Conservation (phyloP, 2,888 invertebrate species). For the Lasioglossum vierecki region DNA sequence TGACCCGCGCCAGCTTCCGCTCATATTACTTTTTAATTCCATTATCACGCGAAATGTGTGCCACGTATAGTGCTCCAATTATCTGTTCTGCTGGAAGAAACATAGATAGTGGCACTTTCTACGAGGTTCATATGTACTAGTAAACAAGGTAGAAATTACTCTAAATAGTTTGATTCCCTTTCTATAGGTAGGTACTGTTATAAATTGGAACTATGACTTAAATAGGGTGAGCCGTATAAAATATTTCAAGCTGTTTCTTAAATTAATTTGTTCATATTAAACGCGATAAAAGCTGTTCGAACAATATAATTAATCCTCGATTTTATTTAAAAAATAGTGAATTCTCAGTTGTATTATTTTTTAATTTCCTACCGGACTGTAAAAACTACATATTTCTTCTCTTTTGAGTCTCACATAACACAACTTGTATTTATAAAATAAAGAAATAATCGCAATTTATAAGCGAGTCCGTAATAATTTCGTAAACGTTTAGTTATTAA, state of each 20-base stretch:
- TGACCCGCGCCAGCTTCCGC: slow-evolving; percentile 16
- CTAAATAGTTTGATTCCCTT: neutral
- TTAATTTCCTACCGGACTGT: no score
- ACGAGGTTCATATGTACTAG: neutral
- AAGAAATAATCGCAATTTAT: no score
- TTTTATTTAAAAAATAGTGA: no score
- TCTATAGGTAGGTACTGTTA: neutral
- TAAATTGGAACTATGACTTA: neutral
- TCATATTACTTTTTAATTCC: slow-evolving; percentile 26
- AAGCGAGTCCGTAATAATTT: no score
- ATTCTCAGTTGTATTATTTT: no score
- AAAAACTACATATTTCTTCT: no score
- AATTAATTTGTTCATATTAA: neutral
- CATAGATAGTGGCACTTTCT: neutral
- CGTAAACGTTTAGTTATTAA: neutral
- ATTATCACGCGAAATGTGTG: slow-evolving; percentile 26
- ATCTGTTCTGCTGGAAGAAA: neutral
- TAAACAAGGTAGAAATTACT: neutral
- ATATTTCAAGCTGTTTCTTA: neutral
- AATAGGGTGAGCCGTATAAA: neutral
- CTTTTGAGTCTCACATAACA: no score
- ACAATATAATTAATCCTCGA: no score
- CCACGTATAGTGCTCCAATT: slow-evolving; percentile 1
- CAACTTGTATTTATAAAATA: no score
- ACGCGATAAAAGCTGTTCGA: neutral